These are phyloP conservation scores for Orchestes rusci DNA, from an alignment of 2,888 invertebrate genomes.

Conservation along the genomic window DNA sequence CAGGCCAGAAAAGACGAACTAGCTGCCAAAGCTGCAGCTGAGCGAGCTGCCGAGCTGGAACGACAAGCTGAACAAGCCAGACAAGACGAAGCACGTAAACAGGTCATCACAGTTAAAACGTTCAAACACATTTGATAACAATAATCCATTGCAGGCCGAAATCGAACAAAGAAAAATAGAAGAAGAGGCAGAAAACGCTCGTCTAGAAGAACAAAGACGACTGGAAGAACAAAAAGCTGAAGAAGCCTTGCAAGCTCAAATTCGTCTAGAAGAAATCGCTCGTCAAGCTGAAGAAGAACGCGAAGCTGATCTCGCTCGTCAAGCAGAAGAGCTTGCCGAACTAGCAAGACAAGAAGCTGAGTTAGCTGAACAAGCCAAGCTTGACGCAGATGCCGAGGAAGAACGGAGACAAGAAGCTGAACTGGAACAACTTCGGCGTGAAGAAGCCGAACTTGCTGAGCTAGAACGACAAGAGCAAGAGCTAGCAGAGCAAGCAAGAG, in stretches of 20 bases:
- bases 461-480: slow-evolving; percentile 50
- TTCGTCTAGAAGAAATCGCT: slow-evolving; percentile 53
- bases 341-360: slow-evolving; percentile 55
- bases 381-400: slow-evolving; percentile 52
- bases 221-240: slow-evolving; percentile 40
- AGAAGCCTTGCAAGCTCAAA: slow-evolving; percentile 45
- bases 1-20: slow-evolving; percentile 45
- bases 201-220: slow-evolving; percentile 47
- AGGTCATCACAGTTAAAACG: slow-evolving; percentile 29
- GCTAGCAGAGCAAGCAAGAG: slow-evolving; percentile 40
- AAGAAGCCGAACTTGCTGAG: slow-evolving; percentile 59
- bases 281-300: slow-evolving; percentile 56
- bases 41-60: slow-evolving; percentile 43
- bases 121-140: too few species aligned
- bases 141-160: slow-evolving; percentile 46
- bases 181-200: slow-evolving; percentile 47
- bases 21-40: slow-evolving; percentile 46
- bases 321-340: slow-evolving; percentile 46
- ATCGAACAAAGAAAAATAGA: slow-evolving; percentile 48
- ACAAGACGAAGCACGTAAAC: slow-evolving; percentile 40
- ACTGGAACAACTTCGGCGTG: slow-evolving; percentile 48
- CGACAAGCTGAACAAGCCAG: slow-evolving; percentile 40
- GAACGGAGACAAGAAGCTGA: slow-evolving; percentile 53
- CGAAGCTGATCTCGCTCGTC: slow-evolving; percentile 61
- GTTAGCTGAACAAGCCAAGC: slow-evolving; percentile 51